phyloP scores from a whole-genome alignment of 30 jellyfish, hydroid and myxozoan genomes.

The Hydra vulgaris region DNA sequence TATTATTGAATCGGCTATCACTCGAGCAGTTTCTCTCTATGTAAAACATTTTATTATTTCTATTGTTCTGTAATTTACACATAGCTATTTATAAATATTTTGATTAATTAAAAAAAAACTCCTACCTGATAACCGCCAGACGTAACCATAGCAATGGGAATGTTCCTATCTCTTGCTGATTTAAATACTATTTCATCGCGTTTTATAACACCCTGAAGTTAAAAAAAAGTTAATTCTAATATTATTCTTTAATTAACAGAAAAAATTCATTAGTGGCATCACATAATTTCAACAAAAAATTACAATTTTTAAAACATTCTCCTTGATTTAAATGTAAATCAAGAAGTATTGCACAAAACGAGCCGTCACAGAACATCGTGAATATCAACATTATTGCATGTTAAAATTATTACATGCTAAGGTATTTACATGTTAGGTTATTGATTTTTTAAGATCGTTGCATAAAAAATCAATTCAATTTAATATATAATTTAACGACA shows the following conservation, averaged over 20 bases:
- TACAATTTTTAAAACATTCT: no score
- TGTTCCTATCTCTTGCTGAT: conserved; percentile 33
- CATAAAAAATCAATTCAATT: no score
- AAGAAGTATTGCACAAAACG: no score
- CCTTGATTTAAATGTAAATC: no score
- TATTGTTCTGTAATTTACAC: not conserved
- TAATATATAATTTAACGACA: no score
- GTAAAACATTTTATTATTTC: not conserved
- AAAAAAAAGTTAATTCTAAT: not conserved
- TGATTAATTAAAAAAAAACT: not conserved
- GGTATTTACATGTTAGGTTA: no score
- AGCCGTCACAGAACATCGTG: no score
- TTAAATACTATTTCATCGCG: conserved; percentile 79
- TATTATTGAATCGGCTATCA: conserved; percentile 62
- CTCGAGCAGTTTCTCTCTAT: conserved; percentile 58
- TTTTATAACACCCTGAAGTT: conserved; percentile 54
- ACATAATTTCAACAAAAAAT: no score
- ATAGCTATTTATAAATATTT: not conserved
- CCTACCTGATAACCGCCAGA: conserved; percentile 94
- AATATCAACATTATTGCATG: no score
- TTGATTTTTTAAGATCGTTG: no score
- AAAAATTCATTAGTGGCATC: no score
- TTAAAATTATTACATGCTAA: no score
- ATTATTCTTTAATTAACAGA: not conserved
- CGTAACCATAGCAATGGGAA: conserved; percentile 85